Evolutionary conservation across 1,140 invertebrate genomes (phyloP).

Genomic region (Cherax destructor): DNA sequence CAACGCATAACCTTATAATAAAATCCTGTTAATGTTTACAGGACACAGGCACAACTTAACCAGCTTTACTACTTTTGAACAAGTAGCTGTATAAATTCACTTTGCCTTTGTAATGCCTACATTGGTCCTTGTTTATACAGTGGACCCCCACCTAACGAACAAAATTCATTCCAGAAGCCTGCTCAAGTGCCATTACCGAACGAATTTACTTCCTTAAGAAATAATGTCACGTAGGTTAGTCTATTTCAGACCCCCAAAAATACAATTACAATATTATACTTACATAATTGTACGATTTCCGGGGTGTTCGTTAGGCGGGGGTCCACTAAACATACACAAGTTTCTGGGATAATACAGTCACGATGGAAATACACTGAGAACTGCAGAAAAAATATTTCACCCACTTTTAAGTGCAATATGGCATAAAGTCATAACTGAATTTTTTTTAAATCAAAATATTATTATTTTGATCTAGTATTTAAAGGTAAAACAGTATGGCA

Average conservation of each 20-base stretch:
- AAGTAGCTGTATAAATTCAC: not conserved
- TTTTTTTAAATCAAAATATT: too few species aligned
- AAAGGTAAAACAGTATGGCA: not conserved
- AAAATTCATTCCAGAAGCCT: too few species aligned
- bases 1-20: not conserved
- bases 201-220: too few species aligned
- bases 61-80: not conserved
- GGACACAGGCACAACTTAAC: not conserved
- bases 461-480: not conserved
- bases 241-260: too few species aligned
- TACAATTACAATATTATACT: too few species aligned
- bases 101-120: not conserved
- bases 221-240: too few species aligned
- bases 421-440: not conserved
- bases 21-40: not conserved
- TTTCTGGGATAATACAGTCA: not conserved
- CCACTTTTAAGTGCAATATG: not conserved
- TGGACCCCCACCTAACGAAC: too few species aligned
- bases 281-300: too few species aligned
- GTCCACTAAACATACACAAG: too few species aligned
- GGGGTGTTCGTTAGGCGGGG: too few species aligned
- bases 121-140: not conserved
- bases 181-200: too few species aligned
- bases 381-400: not conserved
- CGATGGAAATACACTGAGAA: not conserved